Base-by-base conservation (phyloP, 2,797 vertebrate species). In the Hipposideros larvatus region DNA sequence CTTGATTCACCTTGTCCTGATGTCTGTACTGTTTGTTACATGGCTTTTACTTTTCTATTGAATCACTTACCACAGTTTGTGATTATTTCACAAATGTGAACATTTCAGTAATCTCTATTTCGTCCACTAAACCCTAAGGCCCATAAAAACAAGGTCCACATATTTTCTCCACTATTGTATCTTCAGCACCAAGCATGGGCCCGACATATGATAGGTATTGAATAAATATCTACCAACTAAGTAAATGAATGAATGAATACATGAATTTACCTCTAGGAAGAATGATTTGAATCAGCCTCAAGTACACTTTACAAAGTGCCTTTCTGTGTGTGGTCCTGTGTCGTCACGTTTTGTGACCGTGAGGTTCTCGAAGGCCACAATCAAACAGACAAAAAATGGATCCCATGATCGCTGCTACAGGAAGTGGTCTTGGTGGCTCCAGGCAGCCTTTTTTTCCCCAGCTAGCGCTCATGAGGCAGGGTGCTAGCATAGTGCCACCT, bases 401-500 rank as follows among this genome's bases (percentile, higher is more conserved):
- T 41, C 80, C 8, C 31, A 61, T 46, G 41, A 26, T 79, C 19
- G 0, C 74, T 6, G 59, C 71, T n/a, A 19, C 37, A 57, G 71
- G 87, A 88, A 95, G 68, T 79, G 53, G 91, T 74, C 73, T 79
- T 10, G 34, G 70, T 55, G 37, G 86, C 19, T 89, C 57, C 26
- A 55, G 85, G 71, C 19, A 26, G 19, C 18, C n/a, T 28, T 92
- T 61, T 37, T 34, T 94, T 73, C 34, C 82, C 41, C 9, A 41
- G 51, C 57, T 7, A 4, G 7, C 0, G 0, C 10, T 65, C 31
- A 51, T 2, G 11, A 73, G 31, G 57, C 83, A 26, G 3, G 46
- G 16, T 34, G 63, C 94, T 83, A 43, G 57, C 46, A 37, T 5
- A 79, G 91, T 11, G 95, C 91, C 96, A 95, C 65, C 96, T 97